These are phyloP conservation scores for Umimayanthus kanabou DNA, from an alignment of 92 coral and sea anemone species.

Conservation along the genomic window DNA sequence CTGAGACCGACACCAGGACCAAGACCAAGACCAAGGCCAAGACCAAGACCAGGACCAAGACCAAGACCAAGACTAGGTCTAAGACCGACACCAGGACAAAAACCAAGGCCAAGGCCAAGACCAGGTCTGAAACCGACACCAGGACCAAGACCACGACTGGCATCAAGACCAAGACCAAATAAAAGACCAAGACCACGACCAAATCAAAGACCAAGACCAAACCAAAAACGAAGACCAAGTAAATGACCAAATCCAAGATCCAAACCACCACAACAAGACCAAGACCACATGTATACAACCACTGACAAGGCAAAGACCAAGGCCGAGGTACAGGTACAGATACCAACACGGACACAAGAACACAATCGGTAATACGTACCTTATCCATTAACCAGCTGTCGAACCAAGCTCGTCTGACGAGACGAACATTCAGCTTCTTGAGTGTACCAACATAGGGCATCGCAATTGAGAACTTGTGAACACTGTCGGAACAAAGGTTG, in stretches of 20 bases:
- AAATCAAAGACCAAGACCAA: not conserved
- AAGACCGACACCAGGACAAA: not conserved
- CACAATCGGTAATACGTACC: not conserved
- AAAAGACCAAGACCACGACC: not conserved
- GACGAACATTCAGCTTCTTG: conserved; percentile 4
- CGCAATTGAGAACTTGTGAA: conserved; percentile 1
- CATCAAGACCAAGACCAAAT: not conserved
- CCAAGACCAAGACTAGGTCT: not conserved
- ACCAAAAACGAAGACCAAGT: not conserved
- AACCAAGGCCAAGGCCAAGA: not conserved
- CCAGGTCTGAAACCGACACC: not conserved
- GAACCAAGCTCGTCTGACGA: conserved; percentile 18
- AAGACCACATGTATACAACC: not conserved
- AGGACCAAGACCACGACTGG: not conserved
- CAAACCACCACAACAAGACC: no score
- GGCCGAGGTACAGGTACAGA: not conserved
- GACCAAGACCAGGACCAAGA: not conserved
- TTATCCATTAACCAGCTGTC: conserved; percentile 36
- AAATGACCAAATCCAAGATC: not conserved
- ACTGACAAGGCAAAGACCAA: not conserved
- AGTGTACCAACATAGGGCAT: conserved; percentile 13
- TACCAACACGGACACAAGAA: not conserved
- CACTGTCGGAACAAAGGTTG: not conserved
- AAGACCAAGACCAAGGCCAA: not conserved
- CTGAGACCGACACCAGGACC: not conserved